These are phyloP conservation scores for Apostichopus leukothele DNA, from an alignment of 53 echinoderm and acorn worm genomes.

Conservation along the genomic window DNA sequence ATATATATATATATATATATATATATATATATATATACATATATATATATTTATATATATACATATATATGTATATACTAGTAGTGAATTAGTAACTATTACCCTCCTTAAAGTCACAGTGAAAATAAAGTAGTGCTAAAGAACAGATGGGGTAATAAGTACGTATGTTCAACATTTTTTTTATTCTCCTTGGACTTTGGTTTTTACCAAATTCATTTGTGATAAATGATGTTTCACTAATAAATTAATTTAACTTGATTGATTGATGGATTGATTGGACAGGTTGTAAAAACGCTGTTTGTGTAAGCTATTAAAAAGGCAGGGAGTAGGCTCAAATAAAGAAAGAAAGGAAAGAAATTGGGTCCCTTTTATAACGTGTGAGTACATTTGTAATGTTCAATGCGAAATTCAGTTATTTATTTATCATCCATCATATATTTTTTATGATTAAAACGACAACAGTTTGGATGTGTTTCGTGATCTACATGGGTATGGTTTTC, in stretches of 20 bases:
- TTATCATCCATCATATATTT: background rate
- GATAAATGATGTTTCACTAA: slow-evolving; percentile 29
- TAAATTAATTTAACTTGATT: slow-evolving; percentile 37
- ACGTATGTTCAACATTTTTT: too few species aligned
- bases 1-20: too few species aligned
- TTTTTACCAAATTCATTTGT: background rate
- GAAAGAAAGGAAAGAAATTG: background rate
- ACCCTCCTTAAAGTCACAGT: too few species aligned
- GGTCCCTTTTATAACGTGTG: background rate
- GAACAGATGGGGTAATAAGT: too few species aligned
- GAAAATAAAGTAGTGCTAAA: too few species aligned
- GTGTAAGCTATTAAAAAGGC: slow-evolving; percentile 24
- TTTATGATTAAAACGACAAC: too few species aligned
- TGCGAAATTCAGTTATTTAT: background rate
- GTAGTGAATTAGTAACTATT: too few species aligned
- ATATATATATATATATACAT: too few species aligned
- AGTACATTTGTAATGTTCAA: background rate
- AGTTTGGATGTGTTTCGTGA: too few species aligned
- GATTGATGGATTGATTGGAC: slow-evolving; percentile 31
- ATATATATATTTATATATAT: too few species aligned
- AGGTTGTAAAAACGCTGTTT: slow-evolving; percentile 24
- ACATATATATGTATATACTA: too few species aligned
- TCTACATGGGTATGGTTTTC: too few species aligned
- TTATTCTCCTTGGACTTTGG: slow-evolving; percentile 13
- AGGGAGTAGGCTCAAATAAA: background rate